Evolutionary conservation across 2,113 vertebrate genomes (phyloP), one percentile per base, ranked within the genome.

Genomic region (Bujurquina vittata): DNA sequence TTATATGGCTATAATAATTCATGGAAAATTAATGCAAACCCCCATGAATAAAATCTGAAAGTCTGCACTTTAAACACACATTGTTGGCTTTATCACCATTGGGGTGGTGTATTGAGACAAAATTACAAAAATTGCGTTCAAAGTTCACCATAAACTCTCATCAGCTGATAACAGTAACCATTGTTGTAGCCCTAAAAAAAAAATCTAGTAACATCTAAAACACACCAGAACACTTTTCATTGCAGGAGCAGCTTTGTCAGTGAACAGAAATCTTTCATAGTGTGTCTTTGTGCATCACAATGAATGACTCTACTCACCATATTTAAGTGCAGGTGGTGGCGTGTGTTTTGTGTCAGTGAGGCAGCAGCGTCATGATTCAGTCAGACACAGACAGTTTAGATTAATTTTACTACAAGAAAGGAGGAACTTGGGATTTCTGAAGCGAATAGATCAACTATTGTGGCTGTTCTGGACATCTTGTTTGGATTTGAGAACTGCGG

Each of bases 281-380:
- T n/a, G 59, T 18, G 40, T 79, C 20, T 81, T n/a, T 55, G 63
- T 59, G 65, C 9, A 81, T 62, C 20, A 11, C 83, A 20, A 29
- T 29, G 61, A 69, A 26, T 23, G 59, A 63, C 31, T 55, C 52
- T 7, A 2, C 18, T 10, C 9, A 2, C 52, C 35, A 20, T 29
- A 33, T 89, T 40, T 78, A 40, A 86, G 78, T 61, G 61, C 86
- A 83, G 65, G 61, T 79, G 77, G 65, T 14, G 4, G 79, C 1
- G 73, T 78, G 82, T 87, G 86, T 83, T 88, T 84, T 57, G 40
- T 86, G 57, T 76, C 85, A 35, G 20, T 12, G 49, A 26, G 72
- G 40, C 79, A 3, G 63, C 75, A 56, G 73, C 35, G 2, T 54
- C 80, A 69, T 56, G 75, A 86, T 49, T 65, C 79, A 59, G 61